These are phyloP conservation scores for Chelonus insularis DNA, from an alignment of 1,140 invertebrate species.

Conservation along the genomic window DNA sequence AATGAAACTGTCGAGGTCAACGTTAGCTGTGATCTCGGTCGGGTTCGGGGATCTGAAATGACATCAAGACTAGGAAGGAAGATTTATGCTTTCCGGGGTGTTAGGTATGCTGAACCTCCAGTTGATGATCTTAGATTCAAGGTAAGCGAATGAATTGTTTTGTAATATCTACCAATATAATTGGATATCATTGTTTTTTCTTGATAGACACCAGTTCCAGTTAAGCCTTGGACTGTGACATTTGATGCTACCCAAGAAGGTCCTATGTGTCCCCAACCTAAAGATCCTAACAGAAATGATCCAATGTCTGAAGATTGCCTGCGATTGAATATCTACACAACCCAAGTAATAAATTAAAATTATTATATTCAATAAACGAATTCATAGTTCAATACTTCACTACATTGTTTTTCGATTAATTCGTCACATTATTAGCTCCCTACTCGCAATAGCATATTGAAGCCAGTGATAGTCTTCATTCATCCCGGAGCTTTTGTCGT, in stretches of 20 bases:
- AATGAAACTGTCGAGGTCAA: neutral
- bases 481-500: slow-evolving; percentile 62
- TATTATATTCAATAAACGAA: too few species aligned
- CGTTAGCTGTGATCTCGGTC: slow-evolving; percentile 46
- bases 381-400: too few species aligned
- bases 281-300: neutral
- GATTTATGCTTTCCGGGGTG: slow-evolving; percentile 69
- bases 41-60: slow-evolving; percentile 51
- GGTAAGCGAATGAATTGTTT: too few species aligned
- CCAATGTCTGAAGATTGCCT: slow-evolving; percentile 69
- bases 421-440: too few species aligned
- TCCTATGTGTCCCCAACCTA: slow-evolving; percentile 42
- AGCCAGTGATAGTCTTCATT: slow-evolving; percentile 65
- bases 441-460: too few species aligned
- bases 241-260: slow-evolving; percentile 52
- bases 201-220: slow-evolving; percentile 58
- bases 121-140: slow-evolving; percentile 64
- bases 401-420: too few species aligned
- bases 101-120: slow-evolving; percentile 69
- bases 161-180: too few species aligned
- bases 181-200: slow-evolving; percentile 7
- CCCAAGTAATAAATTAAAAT: too few species aligned
- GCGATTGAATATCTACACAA: slow-evolving; percentile 68
- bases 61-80: slow-evolving; percentile 54
- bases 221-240: slow-evolving; percentile 59